Evolutionary conservation across 2,797 vertebrate genomes (phyloP).

Genomic region (Hoplostethus atlanticus): DNA sequence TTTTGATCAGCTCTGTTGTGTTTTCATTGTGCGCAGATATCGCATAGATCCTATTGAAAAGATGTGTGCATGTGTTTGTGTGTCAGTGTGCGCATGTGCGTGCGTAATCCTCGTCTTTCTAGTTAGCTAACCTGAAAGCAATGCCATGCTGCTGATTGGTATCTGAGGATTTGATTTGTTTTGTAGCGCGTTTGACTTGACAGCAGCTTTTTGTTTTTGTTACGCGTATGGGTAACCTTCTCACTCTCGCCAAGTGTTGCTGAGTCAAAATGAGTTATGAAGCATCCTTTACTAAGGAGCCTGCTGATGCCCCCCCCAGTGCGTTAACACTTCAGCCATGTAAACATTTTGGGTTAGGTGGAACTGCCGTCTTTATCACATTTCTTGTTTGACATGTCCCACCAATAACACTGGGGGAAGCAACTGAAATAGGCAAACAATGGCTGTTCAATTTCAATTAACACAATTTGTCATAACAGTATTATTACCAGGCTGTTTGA

Average conservation of each 20-base stretch:
- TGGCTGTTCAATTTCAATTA: neutral
- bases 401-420: neutral
- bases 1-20: neutral
- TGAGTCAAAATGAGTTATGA: slow-evolving; percentile 62
- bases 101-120: neutral
- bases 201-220: slow-evolving; percentile 28
- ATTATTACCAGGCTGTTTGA: too few species aligned
- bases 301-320: slow-evolving; percentile 32
- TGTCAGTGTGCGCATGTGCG: neutral
- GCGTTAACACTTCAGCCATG: slow-evolving; percentile 10
- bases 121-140: slow-evolving; percentile 10
- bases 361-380: neutral
- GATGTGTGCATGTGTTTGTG: neutral
- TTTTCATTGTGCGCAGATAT: neutral
- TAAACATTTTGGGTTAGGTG: slow-evolving; percentile 31
- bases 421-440: slow-evolving; percentile 11
- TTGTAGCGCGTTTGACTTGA: slow-evolving; percentile 28
- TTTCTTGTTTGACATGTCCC: neutral
- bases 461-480: neutral
- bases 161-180: slow-evolving; percentile 27
- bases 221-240: slow-evolving; percentile 7
- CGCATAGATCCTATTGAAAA: neutral
- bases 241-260: slow-evolving; percentile 32
- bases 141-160: slow-evolving; percentile 12
- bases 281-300: slow-evolving; percentile 49